Base-by-base conservation (phyloP, 2,797 vertebrate genomes). In the Protonibea diacanthus region DNA sequence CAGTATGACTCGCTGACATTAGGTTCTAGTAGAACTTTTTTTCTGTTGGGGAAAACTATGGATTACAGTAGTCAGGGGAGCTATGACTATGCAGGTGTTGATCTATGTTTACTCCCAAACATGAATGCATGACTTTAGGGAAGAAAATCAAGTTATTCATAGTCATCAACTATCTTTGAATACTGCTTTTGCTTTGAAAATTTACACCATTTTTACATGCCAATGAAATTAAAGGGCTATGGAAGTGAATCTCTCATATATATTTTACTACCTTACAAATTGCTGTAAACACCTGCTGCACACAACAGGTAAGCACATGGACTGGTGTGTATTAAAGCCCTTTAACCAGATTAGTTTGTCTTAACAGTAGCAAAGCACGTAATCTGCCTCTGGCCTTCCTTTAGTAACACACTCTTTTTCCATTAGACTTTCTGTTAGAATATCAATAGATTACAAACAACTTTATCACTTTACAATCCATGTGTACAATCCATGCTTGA, bases 291-390 rank as follows among this genome's bases (percentile, higher is more conserved):
- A 89, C 80, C 75, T 81, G 71, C 23, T 83, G 60, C 61, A 79
- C 74, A 88, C 77, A 83, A 76, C 72, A 78, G 58, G 64, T 76
- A 69, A 82, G 73, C 83, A 83, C 75, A 75, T 85, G 87, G 66
- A 72, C 80, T 56, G 20, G 57, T 84, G 62, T 55, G 75, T 67
- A 79, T 80, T 71, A 87, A 92, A 93, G 80, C 86, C 66, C 56
- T 72, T 86, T 92, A 91, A 92, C 69, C 82, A 83, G 94, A 94
- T 95, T 94, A 95, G 66, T 74, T 85, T 85, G 89, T 89, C 86
- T 93, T 93, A 93, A 91, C 88, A 71, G 65, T 69, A 38, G 66
- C 64, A 84, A 87, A 83, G 91, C 67, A 62, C 76, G 70, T 93
- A 85, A 92, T 83, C 89, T 84, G 78, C 38, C 64, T 15, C 52